Percentiles rank a stretch among this genome's conserved stretches.
phyloP scores from a whole-genome alignment of 2,797 vertebrate species.

The Lutjanus argentimaculatus region DNA sequence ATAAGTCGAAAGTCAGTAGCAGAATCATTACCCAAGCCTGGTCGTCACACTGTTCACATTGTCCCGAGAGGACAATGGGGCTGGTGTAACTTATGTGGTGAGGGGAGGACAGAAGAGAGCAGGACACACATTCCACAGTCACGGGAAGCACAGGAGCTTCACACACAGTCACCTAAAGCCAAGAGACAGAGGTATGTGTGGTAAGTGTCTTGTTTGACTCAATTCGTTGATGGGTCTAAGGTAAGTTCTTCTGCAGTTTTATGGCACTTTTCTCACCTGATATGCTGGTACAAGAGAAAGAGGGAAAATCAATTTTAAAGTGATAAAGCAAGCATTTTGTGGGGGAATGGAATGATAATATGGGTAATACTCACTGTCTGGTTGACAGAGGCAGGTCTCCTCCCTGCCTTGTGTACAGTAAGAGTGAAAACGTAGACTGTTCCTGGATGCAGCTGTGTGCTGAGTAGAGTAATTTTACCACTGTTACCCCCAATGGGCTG shows the following conservation, averaged over 20 bases:
- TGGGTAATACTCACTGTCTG: constrained; percentile 80
- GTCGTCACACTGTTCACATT: constrained; percentile 79
- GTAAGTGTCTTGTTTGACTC: not conserved
- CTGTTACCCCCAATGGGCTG: constrained; percentile 44
- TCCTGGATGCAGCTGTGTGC: constrained; percentile 61
- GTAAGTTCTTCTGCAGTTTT: not conserved
- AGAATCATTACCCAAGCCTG: constrained; percentile 70
- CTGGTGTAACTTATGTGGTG: constrained; percentile 57
- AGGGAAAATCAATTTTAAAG: not conserved
- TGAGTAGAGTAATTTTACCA: constrained; percentile 70
- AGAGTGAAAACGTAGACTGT: constrained; percentile 80
- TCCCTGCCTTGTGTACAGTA: constrained; percentile 81
- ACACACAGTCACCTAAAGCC: constrained; percentile 79
- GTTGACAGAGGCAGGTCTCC: constrained; percentile 69
- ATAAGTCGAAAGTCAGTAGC: not conserved
- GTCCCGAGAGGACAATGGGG: constrained; percentile 76
- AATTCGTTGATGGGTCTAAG: not conserved
- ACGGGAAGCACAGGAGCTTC: constrained; percentile 75
- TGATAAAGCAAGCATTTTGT: not conserved
- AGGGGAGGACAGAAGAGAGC: constrained; percentile 61
- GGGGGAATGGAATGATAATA: not conserved
- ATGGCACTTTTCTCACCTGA: not conserved
- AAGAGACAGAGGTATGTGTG: constrained; percentile 1
- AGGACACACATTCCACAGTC: constrained; percentile 82
- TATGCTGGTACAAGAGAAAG: not conserved